Evolutionary conservation across 2,888 invertebrate genomes (phyloP).

Genomic region (Capitulum mitella): DNA sequence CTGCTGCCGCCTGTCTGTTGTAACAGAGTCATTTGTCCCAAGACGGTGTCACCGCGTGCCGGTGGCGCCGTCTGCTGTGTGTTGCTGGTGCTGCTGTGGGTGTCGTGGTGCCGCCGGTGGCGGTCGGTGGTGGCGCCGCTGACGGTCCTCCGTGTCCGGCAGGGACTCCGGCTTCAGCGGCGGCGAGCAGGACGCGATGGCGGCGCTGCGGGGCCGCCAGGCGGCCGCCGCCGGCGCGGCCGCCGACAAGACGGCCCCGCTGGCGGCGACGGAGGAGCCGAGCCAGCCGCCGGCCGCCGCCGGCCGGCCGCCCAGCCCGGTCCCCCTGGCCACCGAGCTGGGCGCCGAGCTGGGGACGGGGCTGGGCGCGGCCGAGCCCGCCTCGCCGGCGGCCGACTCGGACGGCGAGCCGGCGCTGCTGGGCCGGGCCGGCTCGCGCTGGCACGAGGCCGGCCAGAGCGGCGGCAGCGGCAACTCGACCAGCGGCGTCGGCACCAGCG

Average conservation of each 20-base stretch:
- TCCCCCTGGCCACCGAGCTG: neutral
- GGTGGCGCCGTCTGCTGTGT: no score
- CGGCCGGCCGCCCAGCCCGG: neutral
- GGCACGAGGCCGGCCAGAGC: neutral
- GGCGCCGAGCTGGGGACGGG: neutral
- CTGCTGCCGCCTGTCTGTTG: no score
- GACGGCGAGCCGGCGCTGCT: neutral
- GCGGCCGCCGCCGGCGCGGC: neutral
- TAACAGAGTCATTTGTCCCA: no score
- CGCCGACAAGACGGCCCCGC: neutral
- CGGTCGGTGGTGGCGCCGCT: neutral
- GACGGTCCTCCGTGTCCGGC: neutral
- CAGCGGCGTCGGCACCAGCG: conserved; percentile 2
- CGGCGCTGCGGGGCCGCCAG: neutral
- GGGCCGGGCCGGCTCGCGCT: neutral
- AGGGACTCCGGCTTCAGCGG: conserved; percentile 1
- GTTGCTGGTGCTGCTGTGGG: no score
- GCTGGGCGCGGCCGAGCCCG: neutral
- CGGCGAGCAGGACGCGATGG: neutral
- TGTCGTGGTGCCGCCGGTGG: no score
- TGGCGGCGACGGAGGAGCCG: neutral
- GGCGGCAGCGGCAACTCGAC: neutral
- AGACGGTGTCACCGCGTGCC: no score
- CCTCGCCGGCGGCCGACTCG: neutral
- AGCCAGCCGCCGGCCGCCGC: neutral